phyloP scores from a whole-genome alignment of 2,113 vertebrate genomes.

The Odocoileus virginianus region DNA sequence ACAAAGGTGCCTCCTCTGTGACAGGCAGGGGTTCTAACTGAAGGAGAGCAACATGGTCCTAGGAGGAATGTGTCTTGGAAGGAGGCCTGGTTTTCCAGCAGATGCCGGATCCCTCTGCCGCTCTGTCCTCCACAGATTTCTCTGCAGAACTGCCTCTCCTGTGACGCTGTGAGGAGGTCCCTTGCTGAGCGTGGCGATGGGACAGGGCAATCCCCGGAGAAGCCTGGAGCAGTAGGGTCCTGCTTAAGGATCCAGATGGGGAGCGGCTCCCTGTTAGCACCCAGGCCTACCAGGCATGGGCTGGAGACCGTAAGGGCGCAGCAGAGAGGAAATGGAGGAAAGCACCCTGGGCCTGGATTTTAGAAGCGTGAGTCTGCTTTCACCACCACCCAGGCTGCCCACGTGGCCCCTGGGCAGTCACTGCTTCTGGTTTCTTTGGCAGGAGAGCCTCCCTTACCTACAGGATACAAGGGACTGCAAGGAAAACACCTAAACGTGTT shows the following conservation, averaged over 20 bases:
- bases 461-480: neutral
- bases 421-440: neutral
- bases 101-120: neutral
- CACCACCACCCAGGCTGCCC: neutral
- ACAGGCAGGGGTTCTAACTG: neutral
- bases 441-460: neutral
- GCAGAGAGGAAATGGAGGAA: neutral
- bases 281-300: neutral
- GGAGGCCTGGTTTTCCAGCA: slow-evolving; percentile 25
- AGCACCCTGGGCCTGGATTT: neutral
- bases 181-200: neutral
- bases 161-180: neutral
- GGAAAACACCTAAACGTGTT: neutral
- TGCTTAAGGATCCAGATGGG: neutral
- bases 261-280: neutral
- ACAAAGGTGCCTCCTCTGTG: neutral
- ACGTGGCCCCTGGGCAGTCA: neutral
- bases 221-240: neutral
- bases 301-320: neutral
- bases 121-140: neutral
- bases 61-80: neutral
- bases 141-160: neutral
- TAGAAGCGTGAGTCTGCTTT: neutral
- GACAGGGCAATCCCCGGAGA: neutral
- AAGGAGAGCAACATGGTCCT: slow-evolving; percentile 50